These are phyloP conservation scores for Andinoacara biseriatus DNA, from an alignment of 2,113 vertebrate species.

Conservation along the genomic window DNA sequence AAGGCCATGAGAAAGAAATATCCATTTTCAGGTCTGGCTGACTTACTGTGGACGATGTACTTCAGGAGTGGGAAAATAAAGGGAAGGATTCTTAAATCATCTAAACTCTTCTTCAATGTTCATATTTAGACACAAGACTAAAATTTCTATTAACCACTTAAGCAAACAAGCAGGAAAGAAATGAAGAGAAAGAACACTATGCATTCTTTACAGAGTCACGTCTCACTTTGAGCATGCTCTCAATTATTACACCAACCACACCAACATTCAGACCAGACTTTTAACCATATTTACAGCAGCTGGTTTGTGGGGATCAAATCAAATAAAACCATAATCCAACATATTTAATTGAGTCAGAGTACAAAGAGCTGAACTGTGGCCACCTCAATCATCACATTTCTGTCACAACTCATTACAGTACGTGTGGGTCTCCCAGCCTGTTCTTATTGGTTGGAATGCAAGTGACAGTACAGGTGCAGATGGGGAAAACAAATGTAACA, in stretches of 20 bases:
- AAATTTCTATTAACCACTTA: conserved; percentile 4
- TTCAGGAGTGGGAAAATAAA: background rate
- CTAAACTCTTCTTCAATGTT: background rate
- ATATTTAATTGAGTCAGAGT: conserved; percentile 22
- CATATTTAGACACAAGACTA: conserved; percentile 19
- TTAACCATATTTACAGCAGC: conserved; percentile 61
- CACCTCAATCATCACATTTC: background rate
- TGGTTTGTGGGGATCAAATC: conserved; percentile 39
- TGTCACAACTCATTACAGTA: conserved; percentile 29
- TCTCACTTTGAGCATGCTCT: conserved; percentile 65
- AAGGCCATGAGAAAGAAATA: background rate
- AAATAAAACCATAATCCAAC: conserved; percentile 32
- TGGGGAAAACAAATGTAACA: conserved; percentile 23
- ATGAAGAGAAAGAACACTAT: conserved; percentile 9
- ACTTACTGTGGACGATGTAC: conserved; percentile 1
- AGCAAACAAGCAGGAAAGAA: conserved; percentile 4
- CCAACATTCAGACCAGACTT: conserved; percentile 49
- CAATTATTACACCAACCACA: conserved; percentile 51
- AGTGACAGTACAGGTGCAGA: conserved; percentile 50
- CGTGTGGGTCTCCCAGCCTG: background rate
- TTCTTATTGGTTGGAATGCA: conserved; percentile 44
- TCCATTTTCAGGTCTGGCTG: background rate
- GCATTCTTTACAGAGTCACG: conserved; percentile 27
- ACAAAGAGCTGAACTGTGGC: conserved; percentile 24
- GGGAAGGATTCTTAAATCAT: background rate